Base-by-base conservation (phyloP, 2,888 invertebrate species). In the Ophion costatus region DNA sequence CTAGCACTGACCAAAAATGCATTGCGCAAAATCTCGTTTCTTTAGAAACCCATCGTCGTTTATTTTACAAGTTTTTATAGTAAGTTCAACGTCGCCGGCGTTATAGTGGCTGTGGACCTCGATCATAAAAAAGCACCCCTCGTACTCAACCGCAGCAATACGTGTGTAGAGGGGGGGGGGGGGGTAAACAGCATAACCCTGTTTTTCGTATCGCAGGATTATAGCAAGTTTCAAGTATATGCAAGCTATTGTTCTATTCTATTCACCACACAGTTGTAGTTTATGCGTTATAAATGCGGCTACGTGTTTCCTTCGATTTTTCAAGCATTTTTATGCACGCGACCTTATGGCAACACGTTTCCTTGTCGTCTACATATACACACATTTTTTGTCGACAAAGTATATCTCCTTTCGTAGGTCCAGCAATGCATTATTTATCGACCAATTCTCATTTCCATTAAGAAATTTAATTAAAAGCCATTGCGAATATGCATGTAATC, bases 31-130 rank as follows among this genome's bases (percentile, higher is more conserved):
- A 38, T 76, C 22, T 66, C 24, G 22, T 42, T 22, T 7, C 22
- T 22, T 38, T 38, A 14, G 5, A 61, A 73, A 14, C 38, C 66
- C 76, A 66, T 77, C 56, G 17, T 20, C 63, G 33, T 70, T 79
- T 71, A 79, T 83, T 70, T 75, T 73, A 79, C 64, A 71, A 63
- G 57, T 75, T 74, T 80, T 83, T 80, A 83, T 83, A 79, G 75
- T 73, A 64, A 80, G 70, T 80, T 83, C 79, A 83, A 79, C 64
- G 79, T 63, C 79, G 63, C 29, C 45, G 10, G 70, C 45, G 70
- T 83, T 83, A 75, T 80, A 64, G 45, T 20, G n/a, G 79, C 61
- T 75, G 14, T 17, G 22, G 56, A 71, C 57, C n/a, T 61, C n/a
- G 33, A 38, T 29, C 83, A 51, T 79, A 79, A 80, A 83, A 79